Conservation (phyloP, 2,888 invertebrate species). For the Lamellibrachia satsuma region DNA sequence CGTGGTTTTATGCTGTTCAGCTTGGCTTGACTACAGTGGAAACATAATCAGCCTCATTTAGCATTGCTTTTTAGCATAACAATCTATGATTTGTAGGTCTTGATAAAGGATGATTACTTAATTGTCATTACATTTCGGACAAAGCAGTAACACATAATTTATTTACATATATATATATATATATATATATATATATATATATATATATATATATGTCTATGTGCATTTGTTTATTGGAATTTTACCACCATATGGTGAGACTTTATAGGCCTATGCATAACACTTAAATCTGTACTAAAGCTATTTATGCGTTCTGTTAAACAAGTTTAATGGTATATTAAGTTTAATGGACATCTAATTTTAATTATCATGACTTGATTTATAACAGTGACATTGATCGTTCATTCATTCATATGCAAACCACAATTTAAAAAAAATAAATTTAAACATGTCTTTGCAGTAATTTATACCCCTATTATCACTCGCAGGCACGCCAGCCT, state of each 20-base stretch:
- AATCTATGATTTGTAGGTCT: not conserved
- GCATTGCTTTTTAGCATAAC: not conserved
- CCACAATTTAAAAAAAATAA: not conserved
- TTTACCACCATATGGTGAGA: not conserved
- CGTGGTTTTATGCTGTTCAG: constrained; percentile 17
- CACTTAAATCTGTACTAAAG: not conserved
- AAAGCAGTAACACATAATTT: not conserved
- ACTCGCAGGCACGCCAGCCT: not conserved
- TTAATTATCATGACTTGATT: not conserved
- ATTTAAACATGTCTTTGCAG: not conserved
- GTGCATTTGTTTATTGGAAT: not conserved
- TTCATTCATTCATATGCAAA: not conserved
- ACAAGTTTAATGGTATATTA: not conserved
- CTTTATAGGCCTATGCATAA: not conserved
- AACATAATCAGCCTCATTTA: not conserved
- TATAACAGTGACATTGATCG: not conserved
- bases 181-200: no score
- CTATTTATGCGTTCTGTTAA: not conserved
- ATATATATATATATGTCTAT: not conserved
- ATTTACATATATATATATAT: not conserved
- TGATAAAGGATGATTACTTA: not conserved
- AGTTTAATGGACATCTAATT: not conserved
- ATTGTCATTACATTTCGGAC: not conserved
- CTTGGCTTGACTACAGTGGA: constrained; percentile 1
- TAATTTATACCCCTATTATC: not conserved